Conservation (phyloP, 2,113 vertebrate genomes). For the Isichthys henryi region DNA sequence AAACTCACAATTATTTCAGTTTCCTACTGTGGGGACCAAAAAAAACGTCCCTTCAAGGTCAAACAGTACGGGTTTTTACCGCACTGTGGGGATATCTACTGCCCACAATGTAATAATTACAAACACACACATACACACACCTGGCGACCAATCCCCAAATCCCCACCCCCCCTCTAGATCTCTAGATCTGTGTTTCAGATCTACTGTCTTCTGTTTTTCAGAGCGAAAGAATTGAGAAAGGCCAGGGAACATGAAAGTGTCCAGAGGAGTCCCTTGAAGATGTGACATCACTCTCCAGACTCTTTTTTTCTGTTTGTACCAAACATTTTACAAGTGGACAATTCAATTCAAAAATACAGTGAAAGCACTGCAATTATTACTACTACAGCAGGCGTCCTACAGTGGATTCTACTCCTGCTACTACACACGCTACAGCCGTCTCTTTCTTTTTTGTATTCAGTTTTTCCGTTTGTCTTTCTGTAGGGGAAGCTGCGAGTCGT, state of each 20-base stretch:
- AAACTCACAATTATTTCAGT: no score
- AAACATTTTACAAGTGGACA: constrained; percentile 84
- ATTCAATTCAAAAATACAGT: constrained; percentile 51
- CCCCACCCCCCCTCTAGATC: not conserved
- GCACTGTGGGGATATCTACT: not conserved
- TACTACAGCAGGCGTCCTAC: constrained; percentile 41
- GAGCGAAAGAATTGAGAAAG: constrained; percentile 99
- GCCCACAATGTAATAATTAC: not conserved
- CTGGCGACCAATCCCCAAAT: not conserved
- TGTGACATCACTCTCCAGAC: constrained; percentile 96
- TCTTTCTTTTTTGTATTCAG: constrained; percentile 47
- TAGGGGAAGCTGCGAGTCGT: constrained; percentile 48
- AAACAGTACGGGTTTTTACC: not conserved
- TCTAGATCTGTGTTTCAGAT: not conserved
- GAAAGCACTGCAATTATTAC: constrained; percentile 73
- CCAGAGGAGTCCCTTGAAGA: constrained; percentile 87
- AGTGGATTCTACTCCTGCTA: constrained; percentile 50
- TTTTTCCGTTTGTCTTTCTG: constrained; percentile 59
- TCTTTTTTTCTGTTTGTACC: constrained; percentile 87
- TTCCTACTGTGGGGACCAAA: not conserved
- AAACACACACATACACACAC: not conserved
- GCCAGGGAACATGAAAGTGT: constrained; percentile 98
- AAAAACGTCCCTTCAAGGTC: not conserved
- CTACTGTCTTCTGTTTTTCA: constrained; percentile 68
- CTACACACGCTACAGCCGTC: constrained; percentile 53